Conservation (phyloP, 2,797 vertebrate genomes). For the Loriculus beryllinus region DNA sequence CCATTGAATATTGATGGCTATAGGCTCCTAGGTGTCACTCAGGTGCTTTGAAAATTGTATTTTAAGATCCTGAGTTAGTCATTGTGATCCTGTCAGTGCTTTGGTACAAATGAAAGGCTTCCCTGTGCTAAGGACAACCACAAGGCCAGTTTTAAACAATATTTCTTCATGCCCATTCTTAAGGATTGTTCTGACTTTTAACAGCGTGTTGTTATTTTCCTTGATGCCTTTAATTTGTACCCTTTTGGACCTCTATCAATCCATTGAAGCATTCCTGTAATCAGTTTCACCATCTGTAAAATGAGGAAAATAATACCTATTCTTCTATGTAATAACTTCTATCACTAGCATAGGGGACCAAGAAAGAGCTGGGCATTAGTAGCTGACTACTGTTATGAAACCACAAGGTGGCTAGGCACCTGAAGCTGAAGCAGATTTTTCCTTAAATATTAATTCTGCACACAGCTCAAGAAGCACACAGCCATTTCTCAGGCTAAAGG, state of each 20-base stretch:
- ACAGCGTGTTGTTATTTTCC: background rate
- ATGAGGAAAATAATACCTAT: background rate
- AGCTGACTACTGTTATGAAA: background rate
- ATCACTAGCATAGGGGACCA: accelerated
- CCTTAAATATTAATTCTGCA: background rate
- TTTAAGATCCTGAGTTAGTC: background rate
- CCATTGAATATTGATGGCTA: background rate
- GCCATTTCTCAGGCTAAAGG: background rate
- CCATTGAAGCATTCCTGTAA: background rate
- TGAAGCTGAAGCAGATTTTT: background rate
- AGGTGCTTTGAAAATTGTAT: background rate
- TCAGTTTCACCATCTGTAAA: background rate
- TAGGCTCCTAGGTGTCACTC: background rate
- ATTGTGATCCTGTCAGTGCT: background rate
- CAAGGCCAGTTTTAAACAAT: background rate
- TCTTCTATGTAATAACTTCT: background rate
- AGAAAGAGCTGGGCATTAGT: background rate
- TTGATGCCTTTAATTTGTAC: background rate
- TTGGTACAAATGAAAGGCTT: background rate
- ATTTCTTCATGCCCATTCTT: background rate
- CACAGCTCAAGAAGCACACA: background rate
- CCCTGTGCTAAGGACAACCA: background rate
- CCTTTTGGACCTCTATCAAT: background rate
- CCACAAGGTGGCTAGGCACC: background rate
- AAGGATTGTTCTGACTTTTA: background rate